These are phyloP conservation scores for Mystacornis crossleyi DNA, from an alignment of 2,113 vertebrate species.

Conservation along the genomic window DNA sequence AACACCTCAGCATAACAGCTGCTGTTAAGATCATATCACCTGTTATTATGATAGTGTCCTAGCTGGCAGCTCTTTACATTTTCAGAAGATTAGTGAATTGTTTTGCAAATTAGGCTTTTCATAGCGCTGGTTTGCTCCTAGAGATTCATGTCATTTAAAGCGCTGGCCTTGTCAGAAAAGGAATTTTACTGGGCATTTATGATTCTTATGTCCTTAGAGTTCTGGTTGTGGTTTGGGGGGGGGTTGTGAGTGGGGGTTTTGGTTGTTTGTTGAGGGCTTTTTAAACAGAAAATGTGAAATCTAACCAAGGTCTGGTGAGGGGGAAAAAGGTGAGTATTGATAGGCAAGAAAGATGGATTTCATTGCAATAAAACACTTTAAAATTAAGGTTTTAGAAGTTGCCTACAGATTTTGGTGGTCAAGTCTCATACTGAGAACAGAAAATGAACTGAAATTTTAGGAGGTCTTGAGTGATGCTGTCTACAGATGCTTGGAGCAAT, in stretches of 20 bases:
- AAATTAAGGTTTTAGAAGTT: neutral
- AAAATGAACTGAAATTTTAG: neutral
- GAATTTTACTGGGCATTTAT: neutral
- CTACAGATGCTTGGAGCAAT: neutral
- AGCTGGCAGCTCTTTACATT: neutral
- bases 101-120: neutral
- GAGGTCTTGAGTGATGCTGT: neutral
- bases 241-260: neutral
- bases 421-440: neutral
- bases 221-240: neutral
- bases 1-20: neutral
- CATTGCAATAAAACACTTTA: neutral
- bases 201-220: neutral
- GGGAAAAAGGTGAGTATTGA: neutral
- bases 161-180: neutral
- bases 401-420: neutral
- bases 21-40: neutral
- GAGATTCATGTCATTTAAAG: neutral
- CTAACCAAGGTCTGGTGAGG: neutral
- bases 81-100: neutral
- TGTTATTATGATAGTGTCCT: neutral
- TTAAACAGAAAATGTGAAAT: neutral
- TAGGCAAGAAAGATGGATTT: neutral
- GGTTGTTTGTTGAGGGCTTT: neutral
- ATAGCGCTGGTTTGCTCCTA: neutral